Base-by-base conservation (phyloP, 2,113 vertebrate species). In the Xiphias gladius region DNA sequence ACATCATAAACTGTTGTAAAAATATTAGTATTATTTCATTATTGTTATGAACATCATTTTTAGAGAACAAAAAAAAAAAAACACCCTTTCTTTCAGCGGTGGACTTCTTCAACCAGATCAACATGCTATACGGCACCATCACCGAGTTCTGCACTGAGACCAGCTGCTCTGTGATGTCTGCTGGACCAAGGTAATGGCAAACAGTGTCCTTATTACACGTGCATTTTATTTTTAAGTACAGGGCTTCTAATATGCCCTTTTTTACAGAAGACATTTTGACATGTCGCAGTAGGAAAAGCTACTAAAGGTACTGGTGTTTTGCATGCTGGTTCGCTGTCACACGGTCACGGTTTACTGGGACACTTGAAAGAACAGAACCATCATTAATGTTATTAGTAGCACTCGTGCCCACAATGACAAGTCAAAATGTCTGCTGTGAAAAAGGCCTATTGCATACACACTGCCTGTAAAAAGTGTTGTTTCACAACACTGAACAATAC, bases 31-130 rank as follows among this genome's bases (percentile, higher is more conserved):
- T 39, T 39, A n/a, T 22, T 52, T 73, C 7, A 19, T 37, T 69
- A 35, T 73, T 50, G 22, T 79, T 9, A 37, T 4, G 0, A 28
- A 30, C 12, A 24, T 37, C 4, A 22, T 62, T 41, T 6, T 7
- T 19, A 22, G 24, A 64, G 2, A 32, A 72, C n/a, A 58, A 9
- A 48, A 58, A 52, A 61, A 35, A 20, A 30, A 30, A 12, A 55
- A 13, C 4, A 16, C 12, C 3, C 7, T 79, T 43, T 75, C 55
- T 32, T n/a, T 1, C 86, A 99, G 98, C 97, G 4, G 98, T 99
- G 93, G 98, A 99, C 93, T 99, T 99, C 92, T 99, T 99, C 94
- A 99, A 99, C 92, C 98, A 99, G 86, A 99, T 99, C 91, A 99
- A 99, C 91, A 99, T 99, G 98, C 83, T 99, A 5, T 99, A 99